phyloP scores from a whole-genome alignment of 2,888 invertebrate species.

The Steromphala cineraria region DNA sequence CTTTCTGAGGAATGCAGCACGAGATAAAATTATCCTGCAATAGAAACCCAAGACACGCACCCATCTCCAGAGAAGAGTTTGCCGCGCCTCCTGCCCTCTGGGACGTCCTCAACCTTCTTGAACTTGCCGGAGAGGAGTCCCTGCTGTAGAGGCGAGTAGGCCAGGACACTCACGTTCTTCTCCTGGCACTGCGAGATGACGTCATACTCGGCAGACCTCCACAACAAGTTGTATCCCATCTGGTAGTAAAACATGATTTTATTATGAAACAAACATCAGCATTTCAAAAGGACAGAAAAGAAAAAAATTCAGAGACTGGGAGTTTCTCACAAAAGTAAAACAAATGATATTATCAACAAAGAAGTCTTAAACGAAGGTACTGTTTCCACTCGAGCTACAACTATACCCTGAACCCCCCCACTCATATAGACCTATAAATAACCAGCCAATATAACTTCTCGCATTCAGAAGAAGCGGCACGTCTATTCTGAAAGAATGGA shows the following conservation, averaged over 20 bases:
- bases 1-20: too few species aligned
- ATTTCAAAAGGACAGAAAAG: neutral
- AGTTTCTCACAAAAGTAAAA: too few species aligned
- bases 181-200: conserved; percentile 63
- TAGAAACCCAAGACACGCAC: conserved; percentile 38
- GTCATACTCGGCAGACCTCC: conserved; percentile 68
- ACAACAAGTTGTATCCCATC: conserved; percentile 71
- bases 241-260: conserved; percentile 32
- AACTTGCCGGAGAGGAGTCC: conserved; percentile 69
- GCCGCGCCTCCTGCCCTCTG: conserved; percentile 66
- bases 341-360: too few species aligned
- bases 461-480: too few species aligned
- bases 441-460: too few species aligned
- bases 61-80: conserved; percentile 63
- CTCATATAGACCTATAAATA: too few species aligned
- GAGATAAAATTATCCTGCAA: too few species aligned
- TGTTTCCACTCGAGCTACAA: too few species aligned
- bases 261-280: neutral
- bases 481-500: too few species aligned
- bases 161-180: conserved; percentile 61
- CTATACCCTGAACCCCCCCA: too few species aligned
- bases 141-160: conserved; percentile 73
- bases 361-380: too few species aligned
- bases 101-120: conserved; percentile 60
- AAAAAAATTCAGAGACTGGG: too few species aligned